A percentile compares a stretch with the other conserved stretches of the same genome.
Conservation (phyloP, 2,888 invertebrate genomes). For the Bembecia ichneumoniformis region DNA sequence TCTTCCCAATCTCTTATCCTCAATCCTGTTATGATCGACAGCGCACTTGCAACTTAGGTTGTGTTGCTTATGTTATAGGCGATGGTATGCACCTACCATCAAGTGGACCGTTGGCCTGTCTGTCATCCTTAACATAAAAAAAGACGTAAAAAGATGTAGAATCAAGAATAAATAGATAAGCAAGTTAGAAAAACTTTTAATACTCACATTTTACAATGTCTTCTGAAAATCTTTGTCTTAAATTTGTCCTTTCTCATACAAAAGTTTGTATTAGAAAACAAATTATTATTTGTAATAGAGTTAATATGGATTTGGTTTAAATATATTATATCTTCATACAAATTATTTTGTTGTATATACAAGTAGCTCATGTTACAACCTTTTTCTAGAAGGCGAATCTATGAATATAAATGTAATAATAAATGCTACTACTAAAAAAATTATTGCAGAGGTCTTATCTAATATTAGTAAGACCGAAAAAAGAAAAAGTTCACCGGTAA, state of each 20-base stretch:
- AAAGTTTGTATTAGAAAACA: constrained; percentile 34
- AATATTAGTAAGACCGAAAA: not conserved
- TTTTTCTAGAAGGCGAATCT: no score
- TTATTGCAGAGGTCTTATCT: not conserved
- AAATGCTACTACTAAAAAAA: no score
- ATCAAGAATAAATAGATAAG: no score
- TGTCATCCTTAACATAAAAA: no score
- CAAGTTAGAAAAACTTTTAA: not conserved
- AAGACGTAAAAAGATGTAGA: no score
- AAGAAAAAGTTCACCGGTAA: not conserved
- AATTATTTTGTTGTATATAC: constrained; percentile 27
- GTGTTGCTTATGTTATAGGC: no score
- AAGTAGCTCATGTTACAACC: constrained; percentile 50
- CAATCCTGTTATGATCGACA: no score
- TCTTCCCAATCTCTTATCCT: no score
- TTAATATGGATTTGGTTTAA: not conserved
- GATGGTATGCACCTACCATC: no score
- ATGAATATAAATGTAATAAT: no score
- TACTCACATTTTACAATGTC: constrained; percentile 60
- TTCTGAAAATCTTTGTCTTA: constrained; percentile 43
- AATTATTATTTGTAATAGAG: constrained; percentile 22
- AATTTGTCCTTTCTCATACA: constrained; percentile 49
- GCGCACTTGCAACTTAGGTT: no score
- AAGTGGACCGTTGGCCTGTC: no score
- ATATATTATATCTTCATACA: constrained; percentile 25